Base-by-base conservation (phyloP, 2,113 vertebrate genomes). In the Burhinus bistriatus region DNA sequence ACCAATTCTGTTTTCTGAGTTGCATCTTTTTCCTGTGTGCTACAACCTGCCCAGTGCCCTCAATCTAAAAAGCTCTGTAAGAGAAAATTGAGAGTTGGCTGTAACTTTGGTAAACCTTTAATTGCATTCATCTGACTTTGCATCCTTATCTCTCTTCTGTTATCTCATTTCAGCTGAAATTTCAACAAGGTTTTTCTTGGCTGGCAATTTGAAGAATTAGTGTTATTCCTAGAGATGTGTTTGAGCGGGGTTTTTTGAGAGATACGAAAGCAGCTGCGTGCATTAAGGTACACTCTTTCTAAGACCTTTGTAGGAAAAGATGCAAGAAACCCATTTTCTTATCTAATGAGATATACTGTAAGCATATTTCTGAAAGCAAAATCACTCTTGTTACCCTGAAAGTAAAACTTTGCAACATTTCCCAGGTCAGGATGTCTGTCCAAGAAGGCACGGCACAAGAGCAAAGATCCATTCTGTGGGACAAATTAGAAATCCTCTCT, bases 141-240 rank as follows among this genome's bases (percentile, higher is more conserved):
- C 40, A 62, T 85, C 70, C 30, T 59, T 75, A 45, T 82, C 45
- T 88, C 73, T 85, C 52, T 71, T 79, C 40, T 78, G 25, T 68
- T 83, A 29, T 5, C 42, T 90, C 34, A 25, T 72, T 89, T 84
- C 23, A 66, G 26, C 34, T 94, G 66, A 90, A 92, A 79, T 76
- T 72, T 55, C 83, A 92, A 68, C 44, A 77, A 65, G 26, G 10
- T 40, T 78, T 71, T 62, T 54, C 22, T 58, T 86, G 44, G 69
- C 49, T 86, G 71, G 15, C 29, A 72, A 9, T 80, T 68, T 69
- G 76, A 92, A 86, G 71, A 72, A 80, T 71, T 58, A 70, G 19
- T 79, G 11, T 88, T 95, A 42, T 40, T 90, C 16, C 47, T 58
- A 21, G 44, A 72, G n/a, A 78, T 70, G 65, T 44, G 14, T 64